These are phyloP conservation scores for Dicerorhinus sumatrensis DNA, from an alignment of 2,113 vertebrate genomes.

Conservation along the genomic window DNA sequence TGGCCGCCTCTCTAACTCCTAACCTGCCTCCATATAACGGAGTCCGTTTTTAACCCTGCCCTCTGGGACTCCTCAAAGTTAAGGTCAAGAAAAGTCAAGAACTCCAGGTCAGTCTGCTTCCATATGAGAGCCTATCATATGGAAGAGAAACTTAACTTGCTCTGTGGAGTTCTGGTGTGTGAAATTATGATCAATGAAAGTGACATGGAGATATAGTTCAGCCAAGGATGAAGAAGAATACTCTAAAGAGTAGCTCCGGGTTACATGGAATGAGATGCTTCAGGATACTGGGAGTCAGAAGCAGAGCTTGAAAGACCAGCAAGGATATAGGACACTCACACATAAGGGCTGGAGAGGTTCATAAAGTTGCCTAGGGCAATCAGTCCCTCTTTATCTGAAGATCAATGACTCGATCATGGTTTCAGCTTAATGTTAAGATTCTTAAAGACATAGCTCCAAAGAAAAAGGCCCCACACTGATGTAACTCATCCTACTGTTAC, in stretches of 20 bases:
- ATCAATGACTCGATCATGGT: not conserved
- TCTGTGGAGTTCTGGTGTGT: not conserved
- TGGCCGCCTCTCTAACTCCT: not conserved
- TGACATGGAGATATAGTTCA: not conserved
- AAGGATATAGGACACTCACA: not conserved
- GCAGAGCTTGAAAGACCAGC: not conserved
- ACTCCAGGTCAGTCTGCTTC: not conserved
- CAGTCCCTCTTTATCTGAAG: not conserved
- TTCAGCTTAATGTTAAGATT: slow-evolving; percentile 13
- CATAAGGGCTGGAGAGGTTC: not conserved
- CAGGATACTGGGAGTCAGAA: not conserved
- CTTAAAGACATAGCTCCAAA: not conserved
- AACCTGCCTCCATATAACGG: not conserved
- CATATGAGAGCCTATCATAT: not conserved
- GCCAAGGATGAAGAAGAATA: not conserved
- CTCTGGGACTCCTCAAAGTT: not conserved
- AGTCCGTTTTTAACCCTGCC: not conserved
- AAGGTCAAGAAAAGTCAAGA: not conserved
- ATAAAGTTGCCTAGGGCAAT: not conserved
- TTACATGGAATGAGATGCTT: not conserved
- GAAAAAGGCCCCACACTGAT: not conserved
- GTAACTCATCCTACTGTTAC: not conserved
- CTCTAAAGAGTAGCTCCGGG: not conserved
- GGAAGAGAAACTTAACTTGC: not conserved
- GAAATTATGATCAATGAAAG: not conserved